Conservation (phyloP, 1,140 invertebrate genomes). For the Zeugodacus cucurbitae region DNA sequence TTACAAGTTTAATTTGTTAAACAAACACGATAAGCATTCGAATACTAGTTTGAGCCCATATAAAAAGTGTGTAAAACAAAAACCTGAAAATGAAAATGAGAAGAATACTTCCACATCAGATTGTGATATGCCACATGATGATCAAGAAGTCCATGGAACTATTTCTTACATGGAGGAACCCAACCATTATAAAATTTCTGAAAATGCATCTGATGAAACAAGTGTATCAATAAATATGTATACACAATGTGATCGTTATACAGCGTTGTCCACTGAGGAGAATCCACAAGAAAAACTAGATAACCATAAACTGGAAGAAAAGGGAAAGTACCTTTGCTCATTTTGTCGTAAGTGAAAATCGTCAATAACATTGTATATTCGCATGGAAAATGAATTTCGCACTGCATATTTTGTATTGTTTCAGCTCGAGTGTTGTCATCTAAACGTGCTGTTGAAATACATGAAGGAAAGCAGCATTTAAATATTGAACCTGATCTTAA, state of each 20-base stretch:
- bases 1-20: too few species aligned
- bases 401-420: neutral
- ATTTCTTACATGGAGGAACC: too few species aligned
- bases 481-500: neutral
- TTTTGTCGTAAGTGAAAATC: neutral
- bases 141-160: too few species aligned
- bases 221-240: neutral
- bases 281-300: neutral
- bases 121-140: too few species aligned
- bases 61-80: too few species aligned
- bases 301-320: neutral
- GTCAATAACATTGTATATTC: neutral
- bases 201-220: neutral
- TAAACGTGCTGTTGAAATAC: neutral
- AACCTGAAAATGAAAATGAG: too few species aligned
- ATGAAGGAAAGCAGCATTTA: neutral
- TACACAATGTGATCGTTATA: neutral
- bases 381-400: neutral
- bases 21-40: too few species aligned
- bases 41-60: too few species aligned
- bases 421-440: neutral
- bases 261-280: neutral
- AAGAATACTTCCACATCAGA: too few species aligned
- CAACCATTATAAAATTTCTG: too few species aligned
- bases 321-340: neutral